These are phyloP conservation scores for Acronicta leporina DNA, from an alignment of 2,888 invertebrate genomes.

Conservation along the genomic window DNA sequence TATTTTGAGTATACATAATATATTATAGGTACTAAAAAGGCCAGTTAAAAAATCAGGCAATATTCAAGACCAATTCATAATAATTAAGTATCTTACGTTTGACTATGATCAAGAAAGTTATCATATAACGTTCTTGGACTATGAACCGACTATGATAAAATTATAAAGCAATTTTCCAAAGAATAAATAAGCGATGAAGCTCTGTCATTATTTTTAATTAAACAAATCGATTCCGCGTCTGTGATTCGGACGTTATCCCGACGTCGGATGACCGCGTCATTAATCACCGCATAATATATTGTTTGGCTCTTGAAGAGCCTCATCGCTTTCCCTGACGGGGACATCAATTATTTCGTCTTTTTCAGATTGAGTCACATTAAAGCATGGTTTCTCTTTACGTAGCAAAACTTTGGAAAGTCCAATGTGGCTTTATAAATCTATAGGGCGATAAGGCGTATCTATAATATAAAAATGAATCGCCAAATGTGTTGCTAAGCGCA, in stretches of 20 bases:
- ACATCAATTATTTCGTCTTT: slow-evolving; percentile 54
- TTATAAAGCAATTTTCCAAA: slow-evolving; percentile 5
- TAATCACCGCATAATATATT: slow-evolving; percentile 63
- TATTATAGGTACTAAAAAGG: too few relatives aligned
- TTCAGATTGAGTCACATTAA: slow-evolving; percentile 36
- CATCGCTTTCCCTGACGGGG: slow-evolving; percentile 45
- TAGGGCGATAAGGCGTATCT: too few relatives aligned
- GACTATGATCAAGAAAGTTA: too few relatives aligned
- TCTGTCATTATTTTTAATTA: slow-evolving; percentile 71
- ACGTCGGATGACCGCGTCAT: slow-evolving; percentile 59
- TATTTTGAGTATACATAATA: too few relatives aligned
- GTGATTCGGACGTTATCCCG: slow-evolving; percentile 56
- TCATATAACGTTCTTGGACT: too few relatives aligned
- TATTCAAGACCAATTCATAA: too few relatives aligned
- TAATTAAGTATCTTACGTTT: not conserved
- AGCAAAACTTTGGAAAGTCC: too few relatives aligned
- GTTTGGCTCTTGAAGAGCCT: slow-evolving; percentile 46
- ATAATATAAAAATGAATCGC: too few relatives aligned
- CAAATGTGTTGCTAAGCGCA: too few relatives aligned
- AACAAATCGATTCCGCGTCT: slow-evolving; percentile 63
- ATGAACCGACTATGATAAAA: slow-evolving; percentile 12
- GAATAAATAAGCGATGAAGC: slow-evolving; percentile 29
- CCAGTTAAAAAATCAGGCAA: too few relatives aligned
- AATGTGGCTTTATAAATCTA: too few relatives aligned
- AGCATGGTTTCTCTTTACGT: too few relatives aligned